phyloP scores from a whole-genome alignment of 1,140 invertebrate genomes.

The Drosophila bocki region DNA sequence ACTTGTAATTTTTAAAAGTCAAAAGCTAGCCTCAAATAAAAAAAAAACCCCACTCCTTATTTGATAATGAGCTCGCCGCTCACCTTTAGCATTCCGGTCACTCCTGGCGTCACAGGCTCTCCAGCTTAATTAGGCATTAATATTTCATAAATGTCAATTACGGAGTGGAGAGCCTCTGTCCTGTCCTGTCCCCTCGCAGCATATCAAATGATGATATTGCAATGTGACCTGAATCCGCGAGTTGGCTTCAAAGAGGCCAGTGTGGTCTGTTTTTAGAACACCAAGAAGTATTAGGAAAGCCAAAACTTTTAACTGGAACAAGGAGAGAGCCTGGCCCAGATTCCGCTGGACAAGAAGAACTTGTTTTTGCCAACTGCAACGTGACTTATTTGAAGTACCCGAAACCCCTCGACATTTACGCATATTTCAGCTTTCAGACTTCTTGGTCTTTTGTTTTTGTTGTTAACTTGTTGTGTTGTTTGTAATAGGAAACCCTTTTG shows the following conservation, averaged over 20 bases:
- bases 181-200: constrained; percentile 14
- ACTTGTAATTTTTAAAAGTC: constrained; percentile 48
- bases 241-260: constrained; percentile 37
- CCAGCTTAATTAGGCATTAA: constrained; percentile 78
- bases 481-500: constrained; percentile 80
- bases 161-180: neutral
- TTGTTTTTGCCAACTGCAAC: constrained; percentile 57
- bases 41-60: constrained; percentile 30
- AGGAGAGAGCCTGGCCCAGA: constrained; percentile 13
- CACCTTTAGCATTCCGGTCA: constrained; percentile 31
- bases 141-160: constrained; percentile 79
- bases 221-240: constrained; percentile 51
- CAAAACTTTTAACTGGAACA: constrained; percentile 42
- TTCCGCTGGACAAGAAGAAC: constrained; percentile 13
- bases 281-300: constrained; percentile 16
- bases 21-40: neutral
- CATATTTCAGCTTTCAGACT: constrained; percentile 50
- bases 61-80: constrained; percentile 31
- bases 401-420: constrained; percentile 60
- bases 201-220: constrained; percentile 48
- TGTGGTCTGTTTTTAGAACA: constrained; percentile 19
- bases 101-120: constrained; percentile 19
- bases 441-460: constrained; percentile 27
- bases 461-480: constrained; percentile 70
- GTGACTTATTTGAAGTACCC: constrained; percentile 72